Evolutionary conservation across 1,140 invertebrate species (phyloP), one percentile per base, ranked within the genome.

Genomic region (Episyrphus balteatus): DNA sequence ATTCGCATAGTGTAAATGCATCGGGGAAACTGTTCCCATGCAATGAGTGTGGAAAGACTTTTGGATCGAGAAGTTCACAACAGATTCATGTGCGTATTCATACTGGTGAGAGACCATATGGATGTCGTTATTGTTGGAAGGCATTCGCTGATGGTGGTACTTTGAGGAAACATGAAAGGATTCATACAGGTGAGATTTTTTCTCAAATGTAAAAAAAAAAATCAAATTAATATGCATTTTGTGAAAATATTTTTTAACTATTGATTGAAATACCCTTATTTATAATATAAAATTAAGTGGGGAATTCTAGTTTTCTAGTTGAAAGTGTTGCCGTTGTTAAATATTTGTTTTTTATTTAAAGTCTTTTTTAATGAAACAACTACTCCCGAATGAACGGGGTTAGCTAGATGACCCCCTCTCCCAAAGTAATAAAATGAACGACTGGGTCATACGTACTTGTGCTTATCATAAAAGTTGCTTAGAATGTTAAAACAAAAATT

Each of bases 71-170:
- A 43, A 97, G 92, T 74, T 85, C 95, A 0, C 84, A 88, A 49
- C 90, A 94, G 68, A 95, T 95, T 55, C 90, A 93, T 62, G 79
- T 90, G 17, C 76, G 89, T 18, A 90, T 89, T 40, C 88, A 92
- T 59, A 92, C 88, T 1, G 65, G 65, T 14, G 78, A 81, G 57
- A 75, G 85, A 36, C 84, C 92, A 0, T 96, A 96, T 62, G 86
- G 83, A 6, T 98, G 95, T 66, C 80, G 83, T n/a, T 96, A 92
- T 67, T 99, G 96, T 69, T 95, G 93, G 77, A 98, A 99, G 67
- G 90, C 94, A 18, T 99, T 98, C 64, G 95, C 95, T 0, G 97
- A 97, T 55, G 94, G 93, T 32, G 95, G 93, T 7, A 99, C 98
- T 42, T 71, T 99, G 36, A 81, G 93, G 11, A 90, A 98, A 59